phyloP scores from a whole-genome alignment of 1,140 invertebrate genomes.

The Megathymus violae region DNA sequence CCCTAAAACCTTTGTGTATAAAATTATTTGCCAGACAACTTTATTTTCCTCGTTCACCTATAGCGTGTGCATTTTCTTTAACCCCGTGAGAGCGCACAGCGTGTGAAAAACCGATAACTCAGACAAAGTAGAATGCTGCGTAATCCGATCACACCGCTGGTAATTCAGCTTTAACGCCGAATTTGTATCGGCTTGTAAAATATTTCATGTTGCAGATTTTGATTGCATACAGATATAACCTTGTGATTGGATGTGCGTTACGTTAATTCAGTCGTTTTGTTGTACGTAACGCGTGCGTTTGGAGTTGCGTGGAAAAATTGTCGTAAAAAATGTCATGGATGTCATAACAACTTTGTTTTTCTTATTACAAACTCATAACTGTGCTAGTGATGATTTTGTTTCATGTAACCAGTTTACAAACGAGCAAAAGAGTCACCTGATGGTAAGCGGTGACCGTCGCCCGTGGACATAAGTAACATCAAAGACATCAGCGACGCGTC shows the following conservation, averaged over 20 bases:
- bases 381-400: too few relatives aligned
- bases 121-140: constrained; percentile 39
- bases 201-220: constrained; percentile 26
- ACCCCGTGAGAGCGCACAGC: constrained; percentile 12
- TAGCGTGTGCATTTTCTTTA: not conserved
- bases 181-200: constrained; percentile 25
- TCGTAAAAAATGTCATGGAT: not conserved
- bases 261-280: constrained; percentile 4
- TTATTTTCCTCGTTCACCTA: too few relatives aligned
- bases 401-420: too few relatives aligned
- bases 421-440: too few relatives aligned
- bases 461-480: too few relatives aligned
- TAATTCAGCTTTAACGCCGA: constrained; percentile 19
- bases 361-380: too few relatives aligned
- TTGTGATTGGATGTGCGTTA: constrained; percentile 1
- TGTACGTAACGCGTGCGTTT: not conserved
- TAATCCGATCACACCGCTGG: constrained; percentile 37
- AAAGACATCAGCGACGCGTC: too few relatives aligned
- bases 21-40: too few relatives aligned
- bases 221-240: constrained; percentile 12
- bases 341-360: too few relatives aligned
- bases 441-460: too few relatives aligned
- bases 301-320: not conserved
- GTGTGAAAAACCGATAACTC: constrained; percentile 24
- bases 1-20: too few relatives aligned